Evolutionary conservation across 2,888 invertebrate species (phyloP), one percentile per base, ranked within the genome.

Genomic region (Athrips mouffetella): DNA sequence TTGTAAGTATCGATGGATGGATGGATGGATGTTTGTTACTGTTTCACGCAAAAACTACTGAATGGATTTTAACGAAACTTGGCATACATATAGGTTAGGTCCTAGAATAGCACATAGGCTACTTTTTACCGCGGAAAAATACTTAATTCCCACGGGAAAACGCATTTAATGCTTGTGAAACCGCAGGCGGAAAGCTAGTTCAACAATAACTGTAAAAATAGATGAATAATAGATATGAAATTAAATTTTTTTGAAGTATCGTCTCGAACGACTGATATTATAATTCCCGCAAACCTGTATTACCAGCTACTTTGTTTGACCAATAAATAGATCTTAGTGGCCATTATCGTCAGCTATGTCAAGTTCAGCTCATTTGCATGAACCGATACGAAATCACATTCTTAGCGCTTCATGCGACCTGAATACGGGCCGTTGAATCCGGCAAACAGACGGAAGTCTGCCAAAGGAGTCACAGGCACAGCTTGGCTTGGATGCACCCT

Each of bases 341-440:
- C 10, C 35, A 45, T 45, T 40, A 45, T 46, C 31, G 27, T 29
- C 37, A 11, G 23, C n/a, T n/a, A 27, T 50, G 46, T 50, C 50
- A 47, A 50, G 50, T 41, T 47, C 50, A 47, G 20, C 20, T n/a
- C 13, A 49, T 47, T 47, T 27, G 30, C 35, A 47, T 47, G 31
- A 5, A 18, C 16, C 11, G 37, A 13, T 20, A 31, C 27, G 44
- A 33, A 50, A 47, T 37, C 48, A 41, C 47, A 48, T 55, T 51
- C 47, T 50, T 31, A 23, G 8, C 37, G 3, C 15, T 37, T 7
- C 18, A 27, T 13, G 51, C 64, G 78, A 73, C 80, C 80, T 58
- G 74, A 64, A 80, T 74, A 80, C 63, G 68, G 81, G 77, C 80
- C 83, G 77, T 72, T 78, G 78, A 72, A 75, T 80, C 79, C 75